Conservation (phyloP, 2,797 vertebrate species). For the Podarcis siculus region DNA sequence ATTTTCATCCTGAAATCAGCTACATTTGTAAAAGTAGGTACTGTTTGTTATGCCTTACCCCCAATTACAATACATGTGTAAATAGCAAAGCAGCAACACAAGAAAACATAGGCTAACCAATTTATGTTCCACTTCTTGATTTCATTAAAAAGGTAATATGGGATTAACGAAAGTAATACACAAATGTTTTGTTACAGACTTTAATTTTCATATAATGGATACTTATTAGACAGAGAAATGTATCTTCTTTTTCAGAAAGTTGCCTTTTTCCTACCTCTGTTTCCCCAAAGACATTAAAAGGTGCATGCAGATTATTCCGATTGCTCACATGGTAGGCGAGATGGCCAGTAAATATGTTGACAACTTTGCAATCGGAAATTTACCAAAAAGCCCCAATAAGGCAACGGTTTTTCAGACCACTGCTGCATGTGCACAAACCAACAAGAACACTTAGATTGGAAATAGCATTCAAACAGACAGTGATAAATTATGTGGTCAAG, state of each 20-base stretch:
- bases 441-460: no score
- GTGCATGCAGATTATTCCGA: background rate
- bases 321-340: background rate
- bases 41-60: background rate
- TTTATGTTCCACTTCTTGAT: constrained; percentile 14
- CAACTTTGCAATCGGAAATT: no score
- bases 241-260: background rate
- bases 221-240: constrained; percentile 9
- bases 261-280: background rate
- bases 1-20: background rate
- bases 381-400: no score
- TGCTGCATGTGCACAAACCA: no score
- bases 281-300: background rate
- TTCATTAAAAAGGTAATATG: constrained; percentile 29
- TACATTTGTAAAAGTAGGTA: constrained; percentile 13
- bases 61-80: background rate
- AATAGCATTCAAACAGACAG: no score
- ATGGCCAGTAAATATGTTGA: background rate
- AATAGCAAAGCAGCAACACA: constrained; percentile 12
- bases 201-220: constrained; percentile 13
- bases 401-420: no score
- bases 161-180: constrained; percentile 2
- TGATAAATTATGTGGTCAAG: no score
- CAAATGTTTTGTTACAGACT: constrained; percentile 23
- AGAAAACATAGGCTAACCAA: constrained; percentile 12